Percentiles rank a stretch among this genome's conserved stretches.
Evolutionary conservation across 2,888 invertebrate genomes (phyloP).

Genomic region (Andrena bucephala): DNA sequence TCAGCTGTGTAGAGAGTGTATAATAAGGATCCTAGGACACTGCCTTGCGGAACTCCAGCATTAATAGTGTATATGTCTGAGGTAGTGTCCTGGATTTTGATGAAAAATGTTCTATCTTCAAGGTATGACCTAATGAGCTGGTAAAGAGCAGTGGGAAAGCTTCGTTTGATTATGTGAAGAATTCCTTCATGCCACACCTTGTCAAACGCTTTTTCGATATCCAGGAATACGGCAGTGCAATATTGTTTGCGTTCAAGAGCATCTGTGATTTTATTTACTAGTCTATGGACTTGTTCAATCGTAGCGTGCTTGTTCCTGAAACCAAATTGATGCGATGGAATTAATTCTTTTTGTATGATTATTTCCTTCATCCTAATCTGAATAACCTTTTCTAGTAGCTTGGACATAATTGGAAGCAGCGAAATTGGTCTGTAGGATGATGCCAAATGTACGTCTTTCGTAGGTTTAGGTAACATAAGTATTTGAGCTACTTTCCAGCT

Average conservation of each 20-base stretch:
- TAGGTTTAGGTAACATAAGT: background rate
- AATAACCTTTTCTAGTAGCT: constrained; percentile 2
- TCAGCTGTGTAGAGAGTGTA: too few species aligned
- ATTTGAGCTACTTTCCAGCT: constrained; percentile 18
- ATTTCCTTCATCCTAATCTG: background rate
- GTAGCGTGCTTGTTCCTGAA: background rate
- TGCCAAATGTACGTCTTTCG: background rate
- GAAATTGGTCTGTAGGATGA: background rate
- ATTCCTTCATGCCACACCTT: background rate
- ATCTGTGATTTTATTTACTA: background rate
- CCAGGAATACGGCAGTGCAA: background rate
- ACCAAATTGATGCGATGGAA: background rate
- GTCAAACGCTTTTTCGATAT: background rate
- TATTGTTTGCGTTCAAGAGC: background rate
- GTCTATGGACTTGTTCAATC: background rate
- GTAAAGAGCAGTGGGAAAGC: background rate
- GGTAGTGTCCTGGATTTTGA: background rate
- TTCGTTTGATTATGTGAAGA: background rate
- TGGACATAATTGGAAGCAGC: background rate
- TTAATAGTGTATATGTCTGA: too few species aligned
- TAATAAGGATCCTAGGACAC: too few species aligned
- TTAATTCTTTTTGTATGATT: background rate
- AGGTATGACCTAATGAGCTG: background rate
- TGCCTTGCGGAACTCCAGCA: too few species aligned
- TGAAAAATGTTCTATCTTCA: background rate